Percentiles rank a stretch among this genome's conserved stretches.
phyloP scores from a whole-genome alignment of 35 echinoderm and acorn worm species.

The Ophiothrix spiculata region DNA sequence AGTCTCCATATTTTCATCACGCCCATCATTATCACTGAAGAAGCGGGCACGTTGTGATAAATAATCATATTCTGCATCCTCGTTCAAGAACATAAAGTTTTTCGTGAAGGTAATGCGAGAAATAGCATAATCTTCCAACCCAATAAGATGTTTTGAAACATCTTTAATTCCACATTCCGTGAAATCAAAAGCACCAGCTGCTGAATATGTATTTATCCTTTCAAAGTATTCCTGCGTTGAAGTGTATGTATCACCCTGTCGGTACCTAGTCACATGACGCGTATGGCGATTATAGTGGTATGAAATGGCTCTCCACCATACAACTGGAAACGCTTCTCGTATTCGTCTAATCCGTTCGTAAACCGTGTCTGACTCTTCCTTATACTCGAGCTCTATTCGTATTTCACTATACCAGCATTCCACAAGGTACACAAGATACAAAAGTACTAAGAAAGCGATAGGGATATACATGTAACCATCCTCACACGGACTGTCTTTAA shows the following conservation, averaged over 20 bases:
- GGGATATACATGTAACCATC: too few species aligned
- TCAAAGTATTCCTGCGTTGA: conserved; percentile 81
- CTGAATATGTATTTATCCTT: conserved; percentile 83
- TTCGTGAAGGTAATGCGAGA: conserved; percentile 69
- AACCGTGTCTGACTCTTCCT: conserved; percentile 58
- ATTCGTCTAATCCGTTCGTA: conserved; percentile 60
- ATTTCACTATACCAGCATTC: conserved; percentile 87
- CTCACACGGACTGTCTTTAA: too few species aligned
- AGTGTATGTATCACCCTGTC: conserved; percentile 77
- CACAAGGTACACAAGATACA: conserved; percentile 77
- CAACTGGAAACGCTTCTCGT: conserved; percentile 67
- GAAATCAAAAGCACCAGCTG: conserved; percentile 83
- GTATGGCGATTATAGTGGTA: conserved; percentile 86
- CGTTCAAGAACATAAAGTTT: conserved; percentile 87
- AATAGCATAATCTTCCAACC: conserved; percentile 62
- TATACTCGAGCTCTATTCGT: conserved; percentile 65
- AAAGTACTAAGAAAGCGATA: conserved; percentile 64
- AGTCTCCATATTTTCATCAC: too few species aligned
- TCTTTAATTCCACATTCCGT: too few species aligned
- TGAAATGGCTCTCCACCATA: conserved; percentile 88
- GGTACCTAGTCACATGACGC: conserved; percentile 77
- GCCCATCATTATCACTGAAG: conserved; percentile 75
- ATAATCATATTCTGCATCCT: too few species aligned
- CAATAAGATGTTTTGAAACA: conserved; percentile 47
- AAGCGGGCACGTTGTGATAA: conserved; percentile 80